Evolutionary conservation across 35 echinoderm and acorn worm species (phyloP).

Genomic region (Stichopus chloronotus): DNA sequence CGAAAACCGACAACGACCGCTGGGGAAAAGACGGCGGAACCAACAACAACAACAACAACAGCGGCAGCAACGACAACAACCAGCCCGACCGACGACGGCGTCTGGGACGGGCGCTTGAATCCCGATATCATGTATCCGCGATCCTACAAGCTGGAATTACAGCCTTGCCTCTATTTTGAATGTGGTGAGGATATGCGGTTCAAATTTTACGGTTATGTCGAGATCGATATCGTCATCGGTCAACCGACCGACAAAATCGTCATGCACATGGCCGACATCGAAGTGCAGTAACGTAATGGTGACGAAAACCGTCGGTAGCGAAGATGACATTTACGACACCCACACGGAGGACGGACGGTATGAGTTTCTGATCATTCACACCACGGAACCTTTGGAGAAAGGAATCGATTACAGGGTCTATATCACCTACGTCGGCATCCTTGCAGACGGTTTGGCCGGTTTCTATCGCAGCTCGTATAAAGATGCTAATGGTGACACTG

Average conservation of each 20-base stretch:
- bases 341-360: constrained; percentile 26
- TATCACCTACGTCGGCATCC: constrained; percentile 71
- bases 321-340: not conserved
- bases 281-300: constrained; percentile 16
- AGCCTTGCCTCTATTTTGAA: constrained; percentile 77
- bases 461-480: constrained; percentile 89
- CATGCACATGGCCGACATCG: constrained; percentile 75
- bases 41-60: not conserved
- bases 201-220: constrained; percentile 88
- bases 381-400: constrained; percentile 11
- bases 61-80: not conserved
- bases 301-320: constrained; percentile 3
- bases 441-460: constrained; percentile 75
- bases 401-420: constrained; percentile 57
- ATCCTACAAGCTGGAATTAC: constrained; percentile 69
- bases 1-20: not conserved
- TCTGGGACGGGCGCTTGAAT: constrained; percentile 72
- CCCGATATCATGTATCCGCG: constrained; percentile 54
- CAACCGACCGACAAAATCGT: constrained; percentile 65
- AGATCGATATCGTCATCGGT: constrained; percentile 64
- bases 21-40: not conserved
- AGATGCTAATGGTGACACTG: constrained; percentile 62
- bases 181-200: constrained; percentile 59
- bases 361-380: constrained; percentile 72
- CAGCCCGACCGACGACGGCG: not conserved